A percentile compares a stretch with the other conserved stretches of the same genome.
phyloP scores from a whole-genome alignment of 2,113 vertebrate genomes.

The Brevimyrus niger region DNA sequence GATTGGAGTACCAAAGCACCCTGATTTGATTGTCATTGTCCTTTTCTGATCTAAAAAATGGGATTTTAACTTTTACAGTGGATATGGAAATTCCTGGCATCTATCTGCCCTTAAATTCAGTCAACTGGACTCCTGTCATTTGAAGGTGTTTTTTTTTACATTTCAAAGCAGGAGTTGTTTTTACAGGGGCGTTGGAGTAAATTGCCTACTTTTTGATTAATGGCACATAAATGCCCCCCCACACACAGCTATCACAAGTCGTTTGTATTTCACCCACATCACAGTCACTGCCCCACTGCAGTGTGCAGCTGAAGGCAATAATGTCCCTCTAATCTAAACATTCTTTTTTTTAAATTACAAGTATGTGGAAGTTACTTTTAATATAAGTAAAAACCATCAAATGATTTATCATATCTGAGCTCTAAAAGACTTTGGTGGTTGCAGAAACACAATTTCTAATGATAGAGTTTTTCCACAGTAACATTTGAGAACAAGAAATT shows the following conservation, averaged over 20 bases:
- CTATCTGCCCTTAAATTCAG: background rate
- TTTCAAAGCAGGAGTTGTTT: background rate
- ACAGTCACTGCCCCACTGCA: background rate
- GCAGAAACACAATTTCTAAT: background rate
- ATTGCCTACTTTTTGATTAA: constrained; percentile 2
- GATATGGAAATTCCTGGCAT: background rate
- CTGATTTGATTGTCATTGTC: background rate
- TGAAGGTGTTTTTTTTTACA: background rate
- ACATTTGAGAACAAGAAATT: background rate
- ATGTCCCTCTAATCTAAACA: background rate
- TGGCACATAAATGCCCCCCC: background rate
- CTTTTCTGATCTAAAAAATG: background rate
- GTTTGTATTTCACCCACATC: background rate
- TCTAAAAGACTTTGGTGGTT: background rate
- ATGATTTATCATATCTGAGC: background rate
- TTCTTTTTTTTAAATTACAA: background rate
- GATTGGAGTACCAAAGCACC: background rate
- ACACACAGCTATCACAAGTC: background rate
- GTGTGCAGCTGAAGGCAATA: background rate
- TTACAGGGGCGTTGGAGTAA: background rate
- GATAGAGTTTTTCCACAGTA: background rate
- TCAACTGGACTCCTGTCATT: background rate
- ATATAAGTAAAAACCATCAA: background rate
- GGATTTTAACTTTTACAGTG: background rate
- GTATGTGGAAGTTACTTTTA: background rate